These are phyloP conservation scores for Parazoanthus atlanticus DNA, from an alignment of 92 coral and sea anemone genomes.

Conservation along the genomic window DNA sequence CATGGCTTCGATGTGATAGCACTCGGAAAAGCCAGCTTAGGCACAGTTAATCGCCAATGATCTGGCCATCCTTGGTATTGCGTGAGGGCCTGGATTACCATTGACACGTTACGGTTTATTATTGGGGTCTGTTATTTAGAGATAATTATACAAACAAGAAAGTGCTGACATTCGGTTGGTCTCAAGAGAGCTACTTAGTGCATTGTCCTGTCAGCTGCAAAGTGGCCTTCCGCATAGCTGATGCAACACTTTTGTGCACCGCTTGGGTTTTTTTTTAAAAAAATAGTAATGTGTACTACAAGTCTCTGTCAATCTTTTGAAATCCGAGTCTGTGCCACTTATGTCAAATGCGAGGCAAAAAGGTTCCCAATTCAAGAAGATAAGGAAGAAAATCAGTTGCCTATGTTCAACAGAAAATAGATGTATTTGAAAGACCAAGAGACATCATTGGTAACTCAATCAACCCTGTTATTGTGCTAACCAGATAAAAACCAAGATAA, in stretches of 20 bases:
- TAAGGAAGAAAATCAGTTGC: neutral
- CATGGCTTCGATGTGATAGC: constrained; percentile 58
- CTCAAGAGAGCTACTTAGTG: constrained; percentile 19
- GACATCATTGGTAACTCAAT: neutral
- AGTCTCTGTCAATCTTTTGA: constrained; percentile 1
- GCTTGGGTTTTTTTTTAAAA: neutral
- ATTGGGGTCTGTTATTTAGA: neutral
- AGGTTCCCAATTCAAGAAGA: neutral
- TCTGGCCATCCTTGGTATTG: neutral
- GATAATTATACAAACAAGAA: constrained; percentile 15
- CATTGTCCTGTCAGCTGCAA: neutral
- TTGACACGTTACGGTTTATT: neutral
- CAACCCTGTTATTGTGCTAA: neutral
- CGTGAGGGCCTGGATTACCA: constrained; percentile 15
- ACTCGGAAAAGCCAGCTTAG: neutral
- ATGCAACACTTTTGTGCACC: neutral
- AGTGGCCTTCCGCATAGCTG: neutral
- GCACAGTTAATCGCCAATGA: neutral
- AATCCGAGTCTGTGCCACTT: neutral
- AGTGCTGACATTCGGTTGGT: neutral
- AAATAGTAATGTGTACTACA: neutral
- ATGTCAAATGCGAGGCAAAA: neutral
- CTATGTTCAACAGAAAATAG: neutral
- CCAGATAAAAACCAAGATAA: neutral
- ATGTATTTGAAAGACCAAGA: neutral